Percentiles rank a stretch among this genome's conserved stretches.
These are phyloP conservation scores for Sebastes taczanowskii DNA, from an alignment of 2,797 vertebrate species.

Conservation along the genomic window DNA sequence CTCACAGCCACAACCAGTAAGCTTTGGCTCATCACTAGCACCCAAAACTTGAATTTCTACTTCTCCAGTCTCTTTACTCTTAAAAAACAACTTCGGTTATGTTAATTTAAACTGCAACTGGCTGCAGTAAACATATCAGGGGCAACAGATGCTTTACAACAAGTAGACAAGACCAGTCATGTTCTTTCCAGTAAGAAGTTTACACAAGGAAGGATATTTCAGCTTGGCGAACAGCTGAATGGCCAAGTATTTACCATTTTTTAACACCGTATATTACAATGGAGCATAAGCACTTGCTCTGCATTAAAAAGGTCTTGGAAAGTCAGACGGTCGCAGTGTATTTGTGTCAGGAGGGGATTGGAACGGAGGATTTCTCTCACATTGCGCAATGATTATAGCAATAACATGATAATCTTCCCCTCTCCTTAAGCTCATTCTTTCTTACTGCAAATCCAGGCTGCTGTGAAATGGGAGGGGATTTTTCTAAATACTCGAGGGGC, in stretches of 20 bases:
- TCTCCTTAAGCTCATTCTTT: constrained; percentile 64
- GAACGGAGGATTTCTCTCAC: constrained; percentile 63
- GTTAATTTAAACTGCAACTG: background rate
- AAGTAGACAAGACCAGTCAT: background rate
- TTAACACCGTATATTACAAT: constrained; percentile 21
- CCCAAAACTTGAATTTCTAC: background rate
- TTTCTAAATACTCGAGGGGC: constrained; percentile 42
- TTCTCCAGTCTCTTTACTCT: background rate
- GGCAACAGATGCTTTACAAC: background rate
- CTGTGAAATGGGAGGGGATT: constrained; percentile 58
- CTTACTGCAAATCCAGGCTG: constrained; percentile 48
- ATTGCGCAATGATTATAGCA: constrained; percentile 66
- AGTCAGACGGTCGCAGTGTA: constrained; percentile 48
- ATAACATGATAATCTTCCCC: constrained; percentile 72
- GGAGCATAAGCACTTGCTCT: constrained; percentile 27
- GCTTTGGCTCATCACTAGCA: background rate
- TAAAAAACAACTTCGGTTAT: background rate
- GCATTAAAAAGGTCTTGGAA: constrained; percentile 45
- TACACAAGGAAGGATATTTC: constrained; percentile 30
- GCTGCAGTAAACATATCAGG: constrained; percentile 14
- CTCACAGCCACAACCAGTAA: constrained; percentile 4
- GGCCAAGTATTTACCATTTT: constrained; percentile 22
- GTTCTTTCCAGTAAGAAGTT: constrained; percentile 29
- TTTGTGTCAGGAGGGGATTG: constrained; percentile 63
- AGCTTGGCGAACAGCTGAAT: constrained; percentile 5